Base-by-base conservation (phyloP, 2,797 vertebrate species). In the Microctenopoma steveboyesi region DNA sequence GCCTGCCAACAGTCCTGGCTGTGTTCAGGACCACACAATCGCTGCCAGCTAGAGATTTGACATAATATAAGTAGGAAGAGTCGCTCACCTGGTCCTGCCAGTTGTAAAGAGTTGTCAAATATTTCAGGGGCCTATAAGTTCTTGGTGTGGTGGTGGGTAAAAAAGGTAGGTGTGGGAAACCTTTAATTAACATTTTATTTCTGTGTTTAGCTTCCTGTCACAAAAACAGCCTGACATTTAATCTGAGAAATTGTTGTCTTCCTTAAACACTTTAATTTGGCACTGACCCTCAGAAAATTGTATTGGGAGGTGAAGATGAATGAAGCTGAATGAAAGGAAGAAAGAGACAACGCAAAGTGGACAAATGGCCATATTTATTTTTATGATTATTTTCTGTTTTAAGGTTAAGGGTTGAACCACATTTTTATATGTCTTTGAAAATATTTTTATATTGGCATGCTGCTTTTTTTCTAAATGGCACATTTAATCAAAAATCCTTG, bases 181-280 rank as follows among this genome's bases (percentile, higher is more conserved):
- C n/a, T 28, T 30, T 28, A 49, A 14, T 46, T 16, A 47, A 47
- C 7, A n/a, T 18, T 6, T 0, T 63, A 22, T 49, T 35, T 22
- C 18, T 22, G 1, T 55, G 16, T 43, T 28, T 42, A 22, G 9
- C 48, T 71, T 22, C 11, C 22, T 18, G 22, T 35, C 30, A 16
- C 12, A 3, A 59, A 69, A 70, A 63, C 18, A 62, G 18, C 11
- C 6, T 22, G 1, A 0, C 22, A 5, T 27, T 16, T 13, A 5
- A 45, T 59, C 16, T 35, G 5, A 69, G 40, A 69, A 51, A 16
- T 18, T 51, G 51, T 47, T 46, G 16, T 50, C 42, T 27, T 39
- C 14, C 7, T n/a, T 3, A 48, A 30, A 50, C 10, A 27, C 18
- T 51, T 51, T 30, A 42, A 33, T 64, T 52, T 18, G 11, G 16